A percentile compares a stretch with the other conserved stretches of the same genome.
Evolutionary conservation across 1,140 invertebrate species (phyloP).

Genomic region (Sitophilus oryzae): DNA sequence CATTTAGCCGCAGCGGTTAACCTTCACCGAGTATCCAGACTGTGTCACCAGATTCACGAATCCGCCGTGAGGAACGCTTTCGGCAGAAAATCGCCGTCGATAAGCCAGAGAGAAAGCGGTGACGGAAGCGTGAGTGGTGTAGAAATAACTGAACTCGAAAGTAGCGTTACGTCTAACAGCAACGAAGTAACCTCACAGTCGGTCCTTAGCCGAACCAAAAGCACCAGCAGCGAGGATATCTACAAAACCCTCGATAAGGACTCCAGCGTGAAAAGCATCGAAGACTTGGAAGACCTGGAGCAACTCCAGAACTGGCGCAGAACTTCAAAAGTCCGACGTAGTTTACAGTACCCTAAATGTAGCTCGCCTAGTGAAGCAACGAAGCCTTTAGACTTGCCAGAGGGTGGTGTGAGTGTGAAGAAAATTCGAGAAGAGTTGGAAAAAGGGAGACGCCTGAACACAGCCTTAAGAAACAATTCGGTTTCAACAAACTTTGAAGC

Average conservation of each 20-base stretch:
- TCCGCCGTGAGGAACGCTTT: conserved; percentile 36
- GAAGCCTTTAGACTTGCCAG: conserved; percentile 50
- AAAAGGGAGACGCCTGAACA: conserved; percentile 46
- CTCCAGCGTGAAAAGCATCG: conserved; percentile 27
- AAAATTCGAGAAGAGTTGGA: conserved; percentile 50
- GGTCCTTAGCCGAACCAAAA: conserved; percentile 41
- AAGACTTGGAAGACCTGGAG: conserved; percentile 40
- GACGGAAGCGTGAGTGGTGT: conserved; percentile 34
- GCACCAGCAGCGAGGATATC: conserved; percentile 48
- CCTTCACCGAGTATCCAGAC: conserved; percentile 41
- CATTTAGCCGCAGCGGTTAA: conserved; percentile 34
- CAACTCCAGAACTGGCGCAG: conserved; percentile 50
- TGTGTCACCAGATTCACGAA: conserved; percentile 41
- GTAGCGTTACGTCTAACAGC: conserved; percentile 10
- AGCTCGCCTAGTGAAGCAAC: conserved; percentile 26
- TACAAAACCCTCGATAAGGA: conserved; percentile 30
- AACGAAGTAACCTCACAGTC: conserved; percentile 26
- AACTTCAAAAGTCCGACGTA: conserved; percentile 53
- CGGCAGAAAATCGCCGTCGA: conserved; percentile 21
- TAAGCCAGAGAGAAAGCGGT: conserved; percentile 28
- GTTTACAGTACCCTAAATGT: conserved; percentile 54
- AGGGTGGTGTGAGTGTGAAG: conserved; percentile 47
- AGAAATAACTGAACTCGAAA: conserved; percentile 37
- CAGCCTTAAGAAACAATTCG: conserved; percentile 47
- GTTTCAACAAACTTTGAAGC: conserved; percentile 44